Evolutionary conservation across 1,140 invertebrate species (phyloP), one percentile per base, ranked within the genome.

Genomic region (Proales similis): DNA sequence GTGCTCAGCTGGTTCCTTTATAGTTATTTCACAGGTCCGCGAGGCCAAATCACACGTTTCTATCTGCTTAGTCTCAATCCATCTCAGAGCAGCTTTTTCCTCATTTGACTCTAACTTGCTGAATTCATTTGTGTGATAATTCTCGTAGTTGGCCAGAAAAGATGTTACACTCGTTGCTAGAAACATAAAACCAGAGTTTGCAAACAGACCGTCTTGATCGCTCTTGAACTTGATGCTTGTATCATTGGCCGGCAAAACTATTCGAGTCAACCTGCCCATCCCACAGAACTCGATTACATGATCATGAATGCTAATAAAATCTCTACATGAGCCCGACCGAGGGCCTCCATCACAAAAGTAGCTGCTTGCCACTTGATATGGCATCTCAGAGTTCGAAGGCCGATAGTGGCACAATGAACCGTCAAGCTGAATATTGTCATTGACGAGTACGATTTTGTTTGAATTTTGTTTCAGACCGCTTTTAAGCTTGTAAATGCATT

Each of bases 281-380:
- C 51, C 51, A 19, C 51, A 57, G 29, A 57, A 17, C 19, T 57
- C 45, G 14, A 9, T 36, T 9, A 36, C 19, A n/a, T 14, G 12
- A 2, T 19, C 11, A 57, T 43, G 22, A 2, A 57, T 22, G 20
- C 45, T 57, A 17, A 57, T 42, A 57, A 30, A 29, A 42, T 57
- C 51, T 17, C 17, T 22, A 42, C 51, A 57, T 17, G 39, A 24
- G 1, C 20, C 36, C 3, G 51, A 39, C 12, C 51, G 27, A 19
- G 51, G 51, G 19, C 51, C 51, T 6, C 24, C n/a, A 26, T 57
- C 51, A 43, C 51, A 57, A 36, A 57, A 57, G n/a, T 42, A 57
- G 29, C 51, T 57, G 19, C 17, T 42, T 20, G 19, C 6, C 7
- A 33, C 20, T 14, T 53, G 29, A 22, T 43, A n/a, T n/a, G n/a